These are phyloP conservation scores for Nettapus auritus DNA, from an alignment of 2,113 vertebrate species.

Conservation along the genomic window DNA sequence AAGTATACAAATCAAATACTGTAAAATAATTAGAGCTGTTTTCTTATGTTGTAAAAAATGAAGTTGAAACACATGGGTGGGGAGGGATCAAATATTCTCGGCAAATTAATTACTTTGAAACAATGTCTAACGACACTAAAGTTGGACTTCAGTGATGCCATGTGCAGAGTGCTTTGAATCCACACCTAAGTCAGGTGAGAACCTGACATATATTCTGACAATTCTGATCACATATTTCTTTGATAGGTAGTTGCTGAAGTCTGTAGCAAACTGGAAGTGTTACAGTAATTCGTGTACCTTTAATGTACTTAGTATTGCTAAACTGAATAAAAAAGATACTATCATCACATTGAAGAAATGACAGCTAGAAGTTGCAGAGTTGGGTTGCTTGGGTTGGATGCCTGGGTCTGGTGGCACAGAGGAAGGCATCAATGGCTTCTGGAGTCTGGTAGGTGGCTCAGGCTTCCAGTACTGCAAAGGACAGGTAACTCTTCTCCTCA, in stretches of 20 bases:
- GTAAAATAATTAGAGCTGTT: neutral
- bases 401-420: neutral
- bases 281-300: neutral
- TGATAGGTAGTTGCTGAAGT: neutral
- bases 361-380: neutral
- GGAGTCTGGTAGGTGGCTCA: neutral
- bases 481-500: neutral
- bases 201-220: neutral
- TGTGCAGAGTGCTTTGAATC: neutral
- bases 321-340: neutral
- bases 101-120: neutral
- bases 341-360: neutral
- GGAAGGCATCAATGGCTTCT: neutral
- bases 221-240: neutral
- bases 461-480: neutral
- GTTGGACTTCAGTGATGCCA: neutral
- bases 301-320: neutral
- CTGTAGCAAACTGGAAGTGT: neutral
- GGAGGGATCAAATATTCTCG: neutral
- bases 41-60: neutral
- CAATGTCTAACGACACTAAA: neutral
- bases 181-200: neutral
- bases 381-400: neutral
- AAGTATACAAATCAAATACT: neutral
- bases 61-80: neutral